These are phyloP conservation scores for Colossoma macropomum DNA, from an alignment of 2,113 vertebrate genomes.

Conservation along the genomic window DNA sequence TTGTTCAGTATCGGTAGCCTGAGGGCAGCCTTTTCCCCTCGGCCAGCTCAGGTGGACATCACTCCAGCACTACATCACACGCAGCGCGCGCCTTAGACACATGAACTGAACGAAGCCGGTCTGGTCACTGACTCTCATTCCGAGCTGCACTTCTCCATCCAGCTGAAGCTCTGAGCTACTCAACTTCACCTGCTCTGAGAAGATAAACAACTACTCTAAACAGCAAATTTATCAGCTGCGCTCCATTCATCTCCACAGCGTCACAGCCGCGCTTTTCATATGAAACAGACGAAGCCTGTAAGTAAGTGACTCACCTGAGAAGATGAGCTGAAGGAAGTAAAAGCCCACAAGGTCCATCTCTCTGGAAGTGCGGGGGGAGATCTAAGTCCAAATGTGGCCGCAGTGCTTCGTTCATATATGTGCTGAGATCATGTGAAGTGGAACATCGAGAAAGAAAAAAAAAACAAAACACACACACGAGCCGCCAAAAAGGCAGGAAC, in stretches of 20 bases:
- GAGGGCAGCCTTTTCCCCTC: not conserved
- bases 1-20: not conserved
- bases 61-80: not conserved
- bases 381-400: slow-evolving; percentile 25
- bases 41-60: not conserved
- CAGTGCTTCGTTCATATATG: slow-evolving; percentile 22
- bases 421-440: slow-evolving; percentile 18
- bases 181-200: too few relatives aligned
- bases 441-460: not conserved
- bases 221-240: too few relatives aligned
- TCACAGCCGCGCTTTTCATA: too few relatives aligned
- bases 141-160: not conserved
- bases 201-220: too few relatives aligned
- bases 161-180: too few relatives aligned
- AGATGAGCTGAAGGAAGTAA: slow-evolving; percentile 74
- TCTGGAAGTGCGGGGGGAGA: not conserved
- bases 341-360: slow-evolving; percentile 78
- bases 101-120: not conserved
- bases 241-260: too few relatives aligned
- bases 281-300: too few relatives aligned
- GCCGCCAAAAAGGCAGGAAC: not conserved
- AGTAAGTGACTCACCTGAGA: slow-evolving; percentile 68
- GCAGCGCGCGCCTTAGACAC: not conserved
- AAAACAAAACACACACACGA: too few relatives aligned
- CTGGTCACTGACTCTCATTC: not conserved